A percentile compares a stretch with the other conserved stretches of the same genome.
These are phyloP conservation scores for Danio tinwini DNA, from an alignment of 2,797 vertebrate species.

Conservation along the genomic window DNA sequence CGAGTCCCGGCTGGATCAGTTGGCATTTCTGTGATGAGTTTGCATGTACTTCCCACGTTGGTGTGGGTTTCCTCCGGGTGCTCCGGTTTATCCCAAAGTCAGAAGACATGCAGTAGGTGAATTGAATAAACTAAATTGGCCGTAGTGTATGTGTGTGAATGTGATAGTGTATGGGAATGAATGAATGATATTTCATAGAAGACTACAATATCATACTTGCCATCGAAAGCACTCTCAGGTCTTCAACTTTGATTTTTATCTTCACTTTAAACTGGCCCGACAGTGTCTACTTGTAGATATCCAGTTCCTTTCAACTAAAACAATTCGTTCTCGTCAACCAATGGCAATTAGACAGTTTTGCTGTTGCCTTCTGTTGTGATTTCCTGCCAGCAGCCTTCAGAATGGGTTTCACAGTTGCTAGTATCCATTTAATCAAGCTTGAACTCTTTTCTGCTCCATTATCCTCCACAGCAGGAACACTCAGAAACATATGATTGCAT, in stretches of 20 bases:
- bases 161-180: too few species aligned
- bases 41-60: too few species aligned
- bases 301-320: not conserved
- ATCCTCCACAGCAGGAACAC: constrained; percentile 13
- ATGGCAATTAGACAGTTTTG: constrained; percentile 12
- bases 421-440: constrained; percentile 24
- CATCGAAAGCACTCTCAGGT: too few species aligned
- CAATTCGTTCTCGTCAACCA: not conserved
- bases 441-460: constrained; percentile 32
- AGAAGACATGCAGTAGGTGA: too few species aligned
- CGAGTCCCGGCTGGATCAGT: too few species aligned
- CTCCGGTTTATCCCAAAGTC: too few species aligned
- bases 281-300: not conserved
- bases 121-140: too few species aligned
- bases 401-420: not conserved
- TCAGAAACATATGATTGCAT: not conserved
- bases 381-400: constrained; percentile 14
- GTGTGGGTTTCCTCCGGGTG: too few species aligned
- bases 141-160: too few species aligned
- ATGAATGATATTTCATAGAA: too few species aligned
- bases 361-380: not conserved
- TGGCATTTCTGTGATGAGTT: too few species aligned
- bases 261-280: not conserved
- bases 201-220: too few species aligned
- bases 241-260: not conserved